Evolutionary conservation across 2,888 invertebrate genomes (phyloP), one percentile per base, ranked within the genome.

Genomic region (Anorthoa munda): DNA sequence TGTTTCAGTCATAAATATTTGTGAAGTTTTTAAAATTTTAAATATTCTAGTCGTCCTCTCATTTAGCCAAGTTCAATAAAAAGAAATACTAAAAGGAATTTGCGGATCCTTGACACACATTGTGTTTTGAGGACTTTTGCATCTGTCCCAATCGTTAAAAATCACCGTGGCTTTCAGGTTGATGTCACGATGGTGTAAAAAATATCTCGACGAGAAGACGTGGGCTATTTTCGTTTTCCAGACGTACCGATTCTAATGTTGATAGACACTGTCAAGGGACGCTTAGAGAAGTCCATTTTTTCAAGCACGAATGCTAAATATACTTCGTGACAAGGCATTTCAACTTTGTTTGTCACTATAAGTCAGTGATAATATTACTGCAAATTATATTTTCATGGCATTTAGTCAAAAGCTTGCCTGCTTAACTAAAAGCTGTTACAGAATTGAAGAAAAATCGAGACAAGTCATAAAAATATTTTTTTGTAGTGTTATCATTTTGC

Each of bases 31-130:
- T 50, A 64, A 75, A 78, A 66, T 67, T 75, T 50, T 64, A 75
- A 78, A 67, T 70, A 72, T 60, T 63, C 18, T 66, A 71, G 56
- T 58, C 26, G 53, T 26, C 59, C 11, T 72, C 69, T 61, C 66
- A 72, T 76, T 72, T 68, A 63, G 58, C 39, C 53, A 56, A 39
- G 64, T 23, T 60, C 72, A 87, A 84, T 86, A 82, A 82, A 84
- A 82, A 83, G 68, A 77, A 72, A 81, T 63, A 56, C 60, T 72
- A 72, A 58, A 48, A 60, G 61, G 72, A 86, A 85, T 88, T 87
- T 82, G 84, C 77, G 67, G 74, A 64, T 87, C 94, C 95, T 93
- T 95, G 94, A 94, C 95, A 94, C 77, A 91, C 84, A 90, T 92
- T 81, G 71, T 71, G 72, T 45, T 74, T 82, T 86, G 84, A 89